These are phyloP conservation scores for Nephrocerus scutellatus DNA, from an alignment of 2,888 invertebrate genomes.

Conservation along the genomic window DNA sequence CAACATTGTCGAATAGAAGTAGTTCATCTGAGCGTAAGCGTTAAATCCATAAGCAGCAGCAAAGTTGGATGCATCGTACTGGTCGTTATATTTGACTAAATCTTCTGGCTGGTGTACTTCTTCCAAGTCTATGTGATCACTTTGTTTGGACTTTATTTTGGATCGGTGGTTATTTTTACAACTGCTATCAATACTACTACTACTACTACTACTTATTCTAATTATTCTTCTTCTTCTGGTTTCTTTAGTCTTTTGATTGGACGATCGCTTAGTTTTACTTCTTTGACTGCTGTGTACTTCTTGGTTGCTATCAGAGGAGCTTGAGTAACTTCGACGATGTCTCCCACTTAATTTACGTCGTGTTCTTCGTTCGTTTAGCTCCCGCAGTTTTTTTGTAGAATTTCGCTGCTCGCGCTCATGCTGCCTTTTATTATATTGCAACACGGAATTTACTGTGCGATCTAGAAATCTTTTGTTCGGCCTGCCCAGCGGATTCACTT, in stretches of 20 bases:
- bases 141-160: too few species aligned
- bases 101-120: too few species aligned
- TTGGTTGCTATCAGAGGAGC: constrained; percentile 9
- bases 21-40: too few species aligned
- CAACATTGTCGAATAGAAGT: too few species aligned
- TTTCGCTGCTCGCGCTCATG: constrained; percentile 26
- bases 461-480: constrained; percentile 39
- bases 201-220: constrained; percentile 14
- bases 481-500: constrained; percentile 34
- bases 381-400: constrained; percentile 32
- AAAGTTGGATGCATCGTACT: too few species aligned
- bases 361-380: constrained; percentile 28
- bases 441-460: constrained; percentile 32
- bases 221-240: constrained; percentile 7
- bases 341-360: constrained; percentile 17
- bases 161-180: constrained; percentile 10
- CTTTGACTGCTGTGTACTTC: constrained; percentile 13
- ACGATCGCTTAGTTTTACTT: constrained; percentile 2
- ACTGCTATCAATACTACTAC: constrained; percentile 16
- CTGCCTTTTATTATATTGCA: constrained; percentile 34
- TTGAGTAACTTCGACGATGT: constrained; percentile 1
- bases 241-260: constrained; percentile 5
- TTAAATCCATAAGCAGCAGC: too few species aligned
- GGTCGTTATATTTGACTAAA: too few species aligned
- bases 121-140: too few species aligned